These are phyloP conservation scores for Hymenochirus boettgeri DNA, from an alignment of 2,113 vertebrate genomes.

Conservation along the genomic window DNA sequence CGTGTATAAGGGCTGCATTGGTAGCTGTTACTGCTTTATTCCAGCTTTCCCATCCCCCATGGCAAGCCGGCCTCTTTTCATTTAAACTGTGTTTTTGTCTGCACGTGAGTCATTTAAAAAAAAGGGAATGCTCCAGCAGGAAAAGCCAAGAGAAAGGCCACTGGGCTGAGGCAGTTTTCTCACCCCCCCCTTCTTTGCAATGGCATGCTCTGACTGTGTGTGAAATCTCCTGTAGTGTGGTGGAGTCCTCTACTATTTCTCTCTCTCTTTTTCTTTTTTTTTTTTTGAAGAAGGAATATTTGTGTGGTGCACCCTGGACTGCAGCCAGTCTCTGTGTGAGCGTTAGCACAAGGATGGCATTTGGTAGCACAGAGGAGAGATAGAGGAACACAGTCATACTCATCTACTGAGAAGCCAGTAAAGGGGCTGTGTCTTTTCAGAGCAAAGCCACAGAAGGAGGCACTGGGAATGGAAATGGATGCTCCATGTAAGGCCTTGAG, in stretches of 20 bases:
- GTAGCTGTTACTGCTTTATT: not conserved
- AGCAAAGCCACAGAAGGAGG: constrained; percentile 44
- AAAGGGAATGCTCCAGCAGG: constrained; percentile 30
- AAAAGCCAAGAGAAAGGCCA: constrained; percentile 37
- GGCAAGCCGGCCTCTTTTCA: constrained; percentile 55
- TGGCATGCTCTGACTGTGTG: constrained; percentile 48
- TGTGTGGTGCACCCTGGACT: constrained; percentile 52
- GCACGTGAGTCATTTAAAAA: constrained; percentile 45
- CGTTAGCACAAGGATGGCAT: constrained; percentile 52
- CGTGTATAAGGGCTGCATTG: constrained; percentile 17
- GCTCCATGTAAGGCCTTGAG: constrained; percentile 67
- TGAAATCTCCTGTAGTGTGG: constrained; percentile 45
- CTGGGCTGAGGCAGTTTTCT: constrained; percentile 21
- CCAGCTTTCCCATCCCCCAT: not conserved
- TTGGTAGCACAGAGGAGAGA: constrained; percentile 41
- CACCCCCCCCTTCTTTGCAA: constrained; percentile 28
- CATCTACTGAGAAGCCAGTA: constrained; percentile 29
- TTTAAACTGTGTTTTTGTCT: constrained; percentile 54
- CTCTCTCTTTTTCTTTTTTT: too few species aligned
- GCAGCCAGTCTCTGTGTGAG: constrained; percentile 51
- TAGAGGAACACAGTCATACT: constrained; percentile 21
- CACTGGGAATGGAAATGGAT: constrained; percentile 68
- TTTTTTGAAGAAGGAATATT: constrained; percentile 39
- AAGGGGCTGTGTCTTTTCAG: constrained; percentile 56
- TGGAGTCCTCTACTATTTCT: constrained; percentile 9